Conservation (phyloP, 2,797 vertebrate species). For the Benthosema pterotum region DNA sequence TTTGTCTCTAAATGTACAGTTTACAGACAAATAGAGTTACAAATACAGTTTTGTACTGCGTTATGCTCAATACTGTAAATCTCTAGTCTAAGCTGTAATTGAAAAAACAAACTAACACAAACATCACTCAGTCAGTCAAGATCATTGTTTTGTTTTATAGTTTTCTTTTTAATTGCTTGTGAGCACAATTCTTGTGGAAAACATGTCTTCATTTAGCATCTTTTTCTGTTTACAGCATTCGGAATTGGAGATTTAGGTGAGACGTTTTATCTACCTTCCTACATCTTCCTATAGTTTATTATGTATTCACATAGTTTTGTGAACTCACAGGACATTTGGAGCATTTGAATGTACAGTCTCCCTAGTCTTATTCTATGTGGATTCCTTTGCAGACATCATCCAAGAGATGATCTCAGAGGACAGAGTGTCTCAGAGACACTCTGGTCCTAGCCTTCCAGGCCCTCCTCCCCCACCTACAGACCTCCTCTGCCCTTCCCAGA, state of each 20-base stretch:
- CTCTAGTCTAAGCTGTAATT: too few species aligned
- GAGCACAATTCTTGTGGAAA: not conserved
- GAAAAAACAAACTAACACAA: too few species aligned
- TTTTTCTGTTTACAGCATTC: slow-evolving; percentile 40
- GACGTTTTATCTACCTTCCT: slow-evolving; percentile 11
- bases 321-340: too few species aligned
- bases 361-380: too few species aligned
- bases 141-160: not conserved
- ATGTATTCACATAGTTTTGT: too few species aligned
- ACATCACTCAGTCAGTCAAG: too few species aligned
- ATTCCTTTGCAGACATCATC: slow-evolving; percentile 67
- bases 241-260: slow-evolving; percentile 54
- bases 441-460: slow-evolving; percentile 33
- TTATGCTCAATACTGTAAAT: too few species aligned
- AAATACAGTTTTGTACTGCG: too few species aligned
- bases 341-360: too few species aligned
- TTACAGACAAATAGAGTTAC: too few species aligned
- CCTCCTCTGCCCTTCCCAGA: not conserved
- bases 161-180: not conserved
- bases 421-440: not conserved
- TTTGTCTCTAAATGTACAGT: too few species aligned
- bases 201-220: not conserved
- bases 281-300: not conserved
- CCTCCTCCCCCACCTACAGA: slow-evolving; percentile 63
- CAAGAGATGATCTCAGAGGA: slow-evolving; percentile 66